These are phyloP conservation scores for Phaethornis superciliosus DNA, from an alignment of 2,113 vertebrate genomes.

Conservation along the genomic window DNA sequence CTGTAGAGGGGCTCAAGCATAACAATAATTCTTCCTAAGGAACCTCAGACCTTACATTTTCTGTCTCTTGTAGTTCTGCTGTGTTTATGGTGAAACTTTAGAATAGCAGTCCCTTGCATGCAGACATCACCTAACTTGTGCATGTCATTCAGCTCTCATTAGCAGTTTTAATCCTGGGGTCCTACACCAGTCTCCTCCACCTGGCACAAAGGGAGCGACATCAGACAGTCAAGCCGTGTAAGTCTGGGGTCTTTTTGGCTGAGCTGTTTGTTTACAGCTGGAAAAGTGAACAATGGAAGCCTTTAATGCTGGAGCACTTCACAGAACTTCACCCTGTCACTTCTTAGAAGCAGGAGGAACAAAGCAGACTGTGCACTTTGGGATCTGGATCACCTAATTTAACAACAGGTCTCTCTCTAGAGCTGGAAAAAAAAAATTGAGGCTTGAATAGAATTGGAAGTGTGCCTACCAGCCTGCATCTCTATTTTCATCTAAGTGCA, in stretches of 20 bases:
- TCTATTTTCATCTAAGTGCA: neutral
- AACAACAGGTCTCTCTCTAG: neutral
- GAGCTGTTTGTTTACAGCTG: neutral
- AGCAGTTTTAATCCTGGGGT: conserved; percentile 68
- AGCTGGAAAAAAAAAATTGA: neutral
- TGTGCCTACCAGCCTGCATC: neutral
- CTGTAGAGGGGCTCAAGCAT: neutral
- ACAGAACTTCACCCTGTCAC: neutral
- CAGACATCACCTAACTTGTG: neutral
- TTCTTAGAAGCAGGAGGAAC: neutral
- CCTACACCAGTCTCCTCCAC: neutral
- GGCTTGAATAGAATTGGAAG: neutral
- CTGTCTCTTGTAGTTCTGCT: neutral
- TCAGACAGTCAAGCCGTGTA: conserved; percentile 8
- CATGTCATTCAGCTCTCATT: conserved; percentile 66
- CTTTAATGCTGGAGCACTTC: neutral
- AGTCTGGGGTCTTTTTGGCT: conserved; percentile 27
- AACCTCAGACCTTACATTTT: neutral
- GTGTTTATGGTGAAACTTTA: neutral
- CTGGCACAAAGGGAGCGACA: rapidly evolving
- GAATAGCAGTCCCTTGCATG: neutral
- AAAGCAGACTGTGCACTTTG: neutral
- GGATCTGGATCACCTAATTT: neutral
- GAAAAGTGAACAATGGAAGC: neutral
- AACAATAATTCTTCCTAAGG: neutral